phyloP scores from a whole-genome alignment of 2,797 vertebrate genomes.

The Tadarida brasiliensis region DNA sequence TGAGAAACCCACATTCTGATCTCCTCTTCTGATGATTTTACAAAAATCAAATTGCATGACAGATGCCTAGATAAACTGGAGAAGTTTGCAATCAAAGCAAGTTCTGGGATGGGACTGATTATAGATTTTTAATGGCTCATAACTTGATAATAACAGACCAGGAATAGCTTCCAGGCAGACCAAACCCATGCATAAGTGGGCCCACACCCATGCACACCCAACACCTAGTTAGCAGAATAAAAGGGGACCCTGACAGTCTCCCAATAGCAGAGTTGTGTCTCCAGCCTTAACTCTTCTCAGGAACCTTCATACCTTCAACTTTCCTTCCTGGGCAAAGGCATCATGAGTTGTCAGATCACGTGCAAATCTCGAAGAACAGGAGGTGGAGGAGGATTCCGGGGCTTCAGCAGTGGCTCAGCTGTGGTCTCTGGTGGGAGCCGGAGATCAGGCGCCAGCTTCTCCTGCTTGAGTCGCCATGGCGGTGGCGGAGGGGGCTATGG shows the following conservation, averaged over 20 bases:
- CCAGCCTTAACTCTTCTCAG: constrained; percentile 5
- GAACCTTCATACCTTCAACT: not conserved
- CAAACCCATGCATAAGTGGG: constrained; percentile 73
- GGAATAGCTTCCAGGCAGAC: constrained; percentile 77
- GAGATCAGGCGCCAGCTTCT: constrained; percentile 46
- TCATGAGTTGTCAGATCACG: constrained; percentile 78
- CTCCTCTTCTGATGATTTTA: constrained; percentile 80
- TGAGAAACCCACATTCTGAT: constrained; percentile 74
- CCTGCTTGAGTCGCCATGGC: constrained; percentile 78
- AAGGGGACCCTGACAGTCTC: constrained; percentile 72
- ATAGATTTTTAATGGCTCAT: constrained; percentile 75
- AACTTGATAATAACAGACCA: constrained; percentile 75
- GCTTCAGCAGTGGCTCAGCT: constrained; percentile 76
- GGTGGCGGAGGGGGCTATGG: constrained; percentile 53
- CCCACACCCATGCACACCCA: constrained; percentile 70
- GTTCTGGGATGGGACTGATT: constrained; percentile 74
- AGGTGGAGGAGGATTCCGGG: constrained; percentile 55
- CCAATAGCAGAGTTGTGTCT: constrained; percentile 31
- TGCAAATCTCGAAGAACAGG: constrained; percentile 58
- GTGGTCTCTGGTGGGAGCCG: constrained; percentile 69
- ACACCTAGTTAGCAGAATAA: constrained; percentile 71
- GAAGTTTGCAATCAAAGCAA: constrained; percentile 76
- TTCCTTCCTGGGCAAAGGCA: constrained; percentile 23
- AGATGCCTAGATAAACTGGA: constrained; percentile 79
- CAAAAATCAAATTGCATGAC: constrained; percentile 73